These are phyloP conservation scores for Gavialis gangeticus DNA, from an alignment of 2,113 vertebrate species.

Conservation along the genomic window DNA sequence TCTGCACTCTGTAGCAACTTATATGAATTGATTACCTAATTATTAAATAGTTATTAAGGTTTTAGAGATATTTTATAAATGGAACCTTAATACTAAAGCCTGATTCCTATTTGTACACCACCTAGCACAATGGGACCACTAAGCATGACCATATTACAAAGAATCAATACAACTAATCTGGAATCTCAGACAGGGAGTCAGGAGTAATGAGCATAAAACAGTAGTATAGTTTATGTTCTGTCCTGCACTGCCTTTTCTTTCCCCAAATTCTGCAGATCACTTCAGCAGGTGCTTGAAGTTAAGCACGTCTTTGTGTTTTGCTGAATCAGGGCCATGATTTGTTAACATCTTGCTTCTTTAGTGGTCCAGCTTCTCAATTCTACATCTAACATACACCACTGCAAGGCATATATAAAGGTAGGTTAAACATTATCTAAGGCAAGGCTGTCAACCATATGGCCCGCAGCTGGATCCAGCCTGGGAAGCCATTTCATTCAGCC, in stretches of 20 bases:
- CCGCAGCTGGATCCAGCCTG: no score
- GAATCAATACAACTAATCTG: conserved; percentile 23
- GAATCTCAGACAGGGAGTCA: conserved; percentile 34
- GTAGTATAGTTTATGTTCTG: conserved; percentile 8
- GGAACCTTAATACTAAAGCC: not conserved
- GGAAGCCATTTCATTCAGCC: no score
- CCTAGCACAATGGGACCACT: not conserved
- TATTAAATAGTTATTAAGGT: not conserved
- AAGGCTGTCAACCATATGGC: no score
- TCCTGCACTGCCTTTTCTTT: not conserved
- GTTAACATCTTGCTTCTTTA: not conserved
- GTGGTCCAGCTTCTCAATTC: not conserved
- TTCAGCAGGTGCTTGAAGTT: conserved; percentile 10
- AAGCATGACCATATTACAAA: not conserved
- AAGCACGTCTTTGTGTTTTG: not conserved
- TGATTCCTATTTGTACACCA: not conserved
- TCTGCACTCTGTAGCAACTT: not conserved
- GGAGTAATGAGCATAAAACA: not conserved
- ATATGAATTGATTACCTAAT: not conserved
- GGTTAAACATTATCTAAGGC: not conserved
- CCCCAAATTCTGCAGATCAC: not conserved
- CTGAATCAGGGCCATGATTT: not conserved
- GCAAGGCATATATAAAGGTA: not conserved
- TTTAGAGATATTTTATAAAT: not conserved
- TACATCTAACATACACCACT: not conserved